Evolutionary conservation across 1,140 invertebrate genomes (phyloP).

Genomic region (Paraescarpia echinospica): DNA sequence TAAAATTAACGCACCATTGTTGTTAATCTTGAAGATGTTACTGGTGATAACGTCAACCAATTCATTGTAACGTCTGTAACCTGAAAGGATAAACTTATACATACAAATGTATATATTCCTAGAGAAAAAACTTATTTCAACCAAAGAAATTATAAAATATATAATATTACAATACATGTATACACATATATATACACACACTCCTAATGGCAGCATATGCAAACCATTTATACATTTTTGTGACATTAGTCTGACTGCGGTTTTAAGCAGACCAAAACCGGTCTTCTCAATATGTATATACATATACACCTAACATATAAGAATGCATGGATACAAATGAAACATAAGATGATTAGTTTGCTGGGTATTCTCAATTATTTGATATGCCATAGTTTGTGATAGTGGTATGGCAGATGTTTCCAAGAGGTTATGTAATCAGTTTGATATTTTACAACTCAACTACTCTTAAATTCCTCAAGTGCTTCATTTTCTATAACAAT

Average conservation of each 20-base stretch:
- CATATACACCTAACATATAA: too few species aligned
- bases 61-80: background rate
- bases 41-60: background rate
- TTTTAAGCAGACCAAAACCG: too few species aligned
- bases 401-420: background rate
- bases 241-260: too few species aligned
- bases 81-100: background rate
- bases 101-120: too few species aligned
- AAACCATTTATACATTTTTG: too few species aligned
- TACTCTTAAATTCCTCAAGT: background rate
- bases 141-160: too few species aligned
- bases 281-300: background rate
- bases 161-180: too few species aligned
- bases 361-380: background rate
- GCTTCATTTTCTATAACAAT: background rate
- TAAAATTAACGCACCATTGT: background rate
- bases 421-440: background rate
- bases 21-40: background rate
- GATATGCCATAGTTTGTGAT: background rate
- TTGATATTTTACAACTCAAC: background rate
- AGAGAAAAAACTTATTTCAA: too few species aligned
- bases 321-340: too few species aligned
- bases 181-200: too few species aligned
- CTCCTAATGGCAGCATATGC: too few species aligned
- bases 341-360: background rate